Conservation (phyloP, 2,113 vertebrate species). For the Psilopsiagon aymara region DNA sequence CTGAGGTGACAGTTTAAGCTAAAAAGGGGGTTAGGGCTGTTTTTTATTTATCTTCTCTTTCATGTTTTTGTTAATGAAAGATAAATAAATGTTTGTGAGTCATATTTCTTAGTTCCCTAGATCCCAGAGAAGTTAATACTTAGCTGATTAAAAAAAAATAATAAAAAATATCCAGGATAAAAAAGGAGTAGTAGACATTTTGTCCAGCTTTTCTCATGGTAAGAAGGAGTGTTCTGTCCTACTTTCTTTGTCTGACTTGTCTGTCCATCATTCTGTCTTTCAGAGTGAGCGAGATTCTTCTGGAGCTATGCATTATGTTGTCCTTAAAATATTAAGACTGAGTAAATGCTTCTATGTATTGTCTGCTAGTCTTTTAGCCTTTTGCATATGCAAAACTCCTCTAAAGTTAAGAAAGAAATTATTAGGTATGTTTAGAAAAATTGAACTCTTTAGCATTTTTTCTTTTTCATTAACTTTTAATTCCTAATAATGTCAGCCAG, state of each 20-base stretch:
- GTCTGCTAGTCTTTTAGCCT: not conserved
- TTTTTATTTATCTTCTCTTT: slow-evolving; percentile 53
- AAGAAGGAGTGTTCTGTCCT: not conserved
- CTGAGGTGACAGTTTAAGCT: slow-evolving; percentile 1
- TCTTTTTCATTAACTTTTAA: not conserved
- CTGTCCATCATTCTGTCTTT: not conserved
- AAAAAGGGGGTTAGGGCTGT: slow-evolving; percentile 28
- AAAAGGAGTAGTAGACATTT: not conserved
- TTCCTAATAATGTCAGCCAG: not conserved
- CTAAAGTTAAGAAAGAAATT: not conserved
- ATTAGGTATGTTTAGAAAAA: not conserved
- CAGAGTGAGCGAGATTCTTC: not conserved
- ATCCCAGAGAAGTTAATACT: slow-evolving; percentile 20
- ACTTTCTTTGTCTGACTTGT: not conserved
- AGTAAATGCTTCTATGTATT: not conserved
- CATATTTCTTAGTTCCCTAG: slow-evolving; percentile 32
- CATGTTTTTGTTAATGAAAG: slow-evolving; percentile 52
- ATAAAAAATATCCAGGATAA: not conserved
- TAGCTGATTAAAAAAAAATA: not conserved
- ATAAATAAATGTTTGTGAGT: slow-evolving; percentile 46
- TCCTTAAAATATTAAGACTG: not conserved
- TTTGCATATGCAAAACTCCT: not conserved
- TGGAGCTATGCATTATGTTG: not conserved
- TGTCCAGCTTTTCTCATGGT: not conserved
- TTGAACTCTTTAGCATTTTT: not conserved